These are phyloP conservation scores for Penelope pileata DNA, from an alignment of 2,113 vertebrate species.

Conservation along the genomic window DNA sequence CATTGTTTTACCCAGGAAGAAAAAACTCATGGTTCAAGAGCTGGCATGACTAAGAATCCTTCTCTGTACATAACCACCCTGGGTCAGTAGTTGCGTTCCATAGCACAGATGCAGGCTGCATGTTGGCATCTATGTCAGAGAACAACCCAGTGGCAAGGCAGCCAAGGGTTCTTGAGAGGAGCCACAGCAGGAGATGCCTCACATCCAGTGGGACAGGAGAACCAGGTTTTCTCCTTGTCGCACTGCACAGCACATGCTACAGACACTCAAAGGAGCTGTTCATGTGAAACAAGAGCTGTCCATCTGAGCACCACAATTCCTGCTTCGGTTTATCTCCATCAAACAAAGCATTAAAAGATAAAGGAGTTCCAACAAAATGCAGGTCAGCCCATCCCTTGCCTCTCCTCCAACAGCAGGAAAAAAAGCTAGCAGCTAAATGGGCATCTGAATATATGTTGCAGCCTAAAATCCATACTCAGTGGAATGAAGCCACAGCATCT, in stretches of 20 bases:
- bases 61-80: background rate
- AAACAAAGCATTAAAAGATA: background rate
- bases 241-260: background rate
- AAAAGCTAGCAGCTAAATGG: background rate
- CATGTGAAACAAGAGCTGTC: background rate
- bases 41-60: background rate
- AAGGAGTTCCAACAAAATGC: background rate
- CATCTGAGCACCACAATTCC: background rate
- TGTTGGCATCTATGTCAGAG: background rate
- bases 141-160: background rate
- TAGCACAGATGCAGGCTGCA: background rate
- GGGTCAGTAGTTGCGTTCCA: background rate
- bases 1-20: background rate
- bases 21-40: background rate
- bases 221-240: background rate
- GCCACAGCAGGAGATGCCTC: background rate
- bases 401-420: background rate
- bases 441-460: background rate
- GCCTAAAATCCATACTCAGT: background rate
- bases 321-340: background rate
- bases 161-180: background rate
- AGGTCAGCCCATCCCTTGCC: background rate
- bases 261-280: background rate
- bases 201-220: background rate
- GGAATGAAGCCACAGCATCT: background rate